Conservation (phyloP, 2,113 vertebrate genomes). For the Mus musculus region DNA sequence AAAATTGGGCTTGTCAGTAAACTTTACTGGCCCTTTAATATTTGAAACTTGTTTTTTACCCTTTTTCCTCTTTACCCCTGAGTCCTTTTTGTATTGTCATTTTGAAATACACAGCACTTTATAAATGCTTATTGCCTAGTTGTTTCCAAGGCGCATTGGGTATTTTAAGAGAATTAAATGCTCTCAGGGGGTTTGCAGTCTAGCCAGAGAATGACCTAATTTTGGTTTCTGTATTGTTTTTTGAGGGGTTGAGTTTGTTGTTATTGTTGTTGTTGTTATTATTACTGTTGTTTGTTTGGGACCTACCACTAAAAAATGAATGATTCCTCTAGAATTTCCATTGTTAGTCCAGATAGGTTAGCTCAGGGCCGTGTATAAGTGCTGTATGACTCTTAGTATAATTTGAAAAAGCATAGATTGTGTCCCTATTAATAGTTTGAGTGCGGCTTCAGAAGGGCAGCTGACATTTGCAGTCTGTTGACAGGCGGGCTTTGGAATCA, state of each 20-base stretch:
- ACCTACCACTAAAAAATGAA: constrained; percentile 39
- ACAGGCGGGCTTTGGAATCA: not conserved
- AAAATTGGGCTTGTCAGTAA: not conserved
- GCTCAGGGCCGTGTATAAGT: not conserved
- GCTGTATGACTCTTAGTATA: not conserved
- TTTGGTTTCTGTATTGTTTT: not conserved
- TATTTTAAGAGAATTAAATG: constrained; percentile 55
- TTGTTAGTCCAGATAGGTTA: not conserved
- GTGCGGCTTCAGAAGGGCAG: not conserved
- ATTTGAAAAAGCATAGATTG: constrained; percentile 39
- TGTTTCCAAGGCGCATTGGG: not conserved
- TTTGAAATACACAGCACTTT: constrained; percentile 24
- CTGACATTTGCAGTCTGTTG: not conserved
- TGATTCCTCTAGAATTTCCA: constrained; percentile 29
- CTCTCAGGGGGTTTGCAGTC: constrained; percentile 12
- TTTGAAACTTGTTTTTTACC: not conserved
- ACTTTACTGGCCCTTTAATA: constrained; percentile 49
- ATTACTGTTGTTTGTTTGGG: not conserved
- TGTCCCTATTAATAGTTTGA: not conserved
- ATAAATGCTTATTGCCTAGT: constrained; percentile 38
- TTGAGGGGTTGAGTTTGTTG: not conserved
- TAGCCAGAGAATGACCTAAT: constrained; percentile 38
- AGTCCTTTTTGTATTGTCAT: constrained; percentile 28
- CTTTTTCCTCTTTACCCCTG: not conserved
- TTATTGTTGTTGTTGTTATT: not conserved